Evolutionary conservation across 1,140 invertebrate genomes (phyloP).

Genomic region (Cephus cinctus): DNA sequence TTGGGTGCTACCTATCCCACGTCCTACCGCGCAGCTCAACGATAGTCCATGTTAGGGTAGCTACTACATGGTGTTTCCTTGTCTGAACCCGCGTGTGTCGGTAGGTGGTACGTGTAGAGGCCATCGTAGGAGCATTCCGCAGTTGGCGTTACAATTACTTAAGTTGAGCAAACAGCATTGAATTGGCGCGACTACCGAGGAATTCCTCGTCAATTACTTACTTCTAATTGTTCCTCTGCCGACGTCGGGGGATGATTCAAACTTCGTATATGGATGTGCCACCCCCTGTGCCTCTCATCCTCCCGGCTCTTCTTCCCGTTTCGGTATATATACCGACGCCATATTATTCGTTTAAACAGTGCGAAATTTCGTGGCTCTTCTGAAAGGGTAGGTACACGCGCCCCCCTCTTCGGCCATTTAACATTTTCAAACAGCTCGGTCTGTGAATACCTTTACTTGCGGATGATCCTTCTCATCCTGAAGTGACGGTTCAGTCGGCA

Average conservation of each 20-base stretch:
- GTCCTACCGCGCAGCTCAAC: no score
- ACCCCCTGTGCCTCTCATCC: background rate
- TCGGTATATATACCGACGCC: background rate
- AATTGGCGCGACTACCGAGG: conserved; percentile 19
- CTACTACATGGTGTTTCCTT: no score
- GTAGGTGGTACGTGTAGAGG: background rate
- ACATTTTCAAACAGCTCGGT: no score
- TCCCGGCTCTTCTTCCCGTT: background rate
- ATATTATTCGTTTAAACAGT: conserved; percentile 9
- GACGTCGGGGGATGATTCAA: background rate
- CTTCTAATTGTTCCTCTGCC: conserved; percentile 39
- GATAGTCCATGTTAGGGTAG: no score
- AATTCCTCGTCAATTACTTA: conserved; percentile 43
- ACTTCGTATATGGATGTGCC: background rate
- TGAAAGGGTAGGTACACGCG: no score
- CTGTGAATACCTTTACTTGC: no score
- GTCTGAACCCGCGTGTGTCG: no score
- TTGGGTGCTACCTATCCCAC: background rate
- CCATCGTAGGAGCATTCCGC: conserved; percentile 20
- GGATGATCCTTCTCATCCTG: no score
- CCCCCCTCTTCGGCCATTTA: no score
- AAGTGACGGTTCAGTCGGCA: no score
- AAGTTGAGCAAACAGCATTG: conserved; percentile 29
- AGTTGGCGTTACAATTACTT: conserved; percentile 37
- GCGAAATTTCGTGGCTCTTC: conserved; percentile 6